These are phyloP conservation scores for Catamblyrhynchus diadema DNA, from an alignment of 2,797 vertebrate genomes.

Conservation along the genomic window DNA sequence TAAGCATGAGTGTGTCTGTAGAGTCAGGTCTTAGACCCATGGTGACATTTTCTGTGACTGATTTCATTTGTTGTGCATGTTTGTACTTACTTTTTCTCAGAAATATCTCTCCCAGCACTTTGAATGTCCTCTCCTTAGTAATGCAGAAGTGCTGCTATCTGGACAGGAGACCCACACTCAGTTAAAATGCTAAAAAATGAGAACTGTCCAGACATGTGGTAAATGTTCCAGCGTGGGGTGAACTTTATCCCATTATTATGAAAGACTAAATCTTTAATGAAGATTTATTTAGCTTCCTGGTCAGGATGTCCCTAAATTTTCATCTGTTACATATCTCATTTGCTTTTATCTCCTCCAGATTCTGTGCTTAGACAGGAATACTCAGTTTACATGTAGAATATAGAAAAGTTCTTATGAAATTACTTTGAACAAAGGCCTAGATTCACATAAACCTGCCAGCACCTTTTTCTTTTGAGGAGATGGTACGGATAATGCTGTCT, in stretches of 20 bases:
- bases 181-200: neutral
- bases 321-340: neutral
- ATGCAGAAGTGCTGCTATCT: neutral
- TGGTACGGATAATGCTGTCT: neutral
- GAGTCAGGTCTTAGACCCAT: neutral
- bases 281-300: neutral
- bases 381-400: neutral
- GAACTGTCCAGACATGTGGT: neutral
- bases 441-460: neutral
- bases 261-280: neutral
- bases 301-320: neutral
- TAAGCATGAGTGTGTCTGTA: neutral
- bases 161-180: rapidly evolving
- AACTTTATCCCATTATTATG: neutral
- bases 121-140: neutral
- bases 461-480: neutral
- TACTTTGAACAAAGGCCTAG: neutral
- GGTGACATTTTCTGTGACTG: neutral
- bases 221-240: neutral
- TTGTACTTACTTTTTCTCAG: neutral
- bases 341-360: neutral
- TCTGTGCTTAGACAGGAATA: neutral
- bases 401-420: neutral
- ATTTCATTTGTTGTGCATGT: neutral
- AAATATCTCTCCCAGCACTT: neutral